A percentile compares a stretch with the other conserved stretches of the same genome.
These are phyloP conservation scores for Hoplostethus atlanticus DNA, from an alignment of 2,797 vertebrate species.

Conservation along the genomic window DNA sequence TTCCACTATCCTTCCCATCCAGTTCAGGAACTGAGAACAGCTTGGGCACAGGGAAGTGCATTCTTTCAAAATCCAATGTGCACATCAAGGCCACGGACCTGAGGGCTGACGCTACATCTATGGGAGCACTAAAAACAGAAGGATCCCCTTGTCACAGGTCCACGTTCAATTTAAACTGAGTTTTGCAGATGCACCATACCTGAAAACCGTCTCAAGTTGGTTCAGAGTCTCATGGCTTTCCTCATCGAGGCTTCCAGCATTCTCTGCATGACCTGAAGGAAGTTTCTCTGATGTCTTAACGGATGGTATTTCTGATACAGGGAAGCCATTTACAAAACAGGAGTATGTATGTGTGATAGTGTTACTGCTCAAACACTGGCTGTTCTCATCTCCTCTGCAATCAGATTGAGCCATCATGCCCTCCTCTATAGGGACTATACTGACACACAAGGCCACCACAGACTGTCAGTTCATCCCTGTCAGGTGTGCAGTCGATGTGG, in stretches of 20 bases:
- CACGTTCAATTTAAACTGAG: background rate
- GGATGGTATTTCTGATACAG: constrained; percentile 8
- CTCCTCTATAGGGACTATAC: background rate
- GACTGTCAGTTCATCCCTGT: background rate
- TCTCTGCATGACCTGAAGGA: background rate
- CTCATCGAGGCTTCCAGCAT: background rate
- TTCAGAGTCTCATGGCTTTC: background rate
- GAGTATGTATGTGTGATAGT: background rate
- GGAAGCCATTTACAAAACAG: background rate
- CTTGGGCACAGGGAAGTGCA: constrained; percentile 13
- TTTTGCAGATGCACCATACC: constrained; percentile 41
- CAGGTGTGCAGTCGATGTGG: background rate
- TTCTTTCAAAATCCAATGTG: constrained; percentile 41
- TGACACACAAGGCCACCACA: background rate
- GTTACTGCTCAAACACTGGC: background rate
- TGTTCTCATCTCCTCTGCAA: constrained; percentile 4
- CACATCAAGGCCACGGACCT: constrained; percentile 44
- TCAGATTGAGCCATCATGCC: constrained; percentile 41
- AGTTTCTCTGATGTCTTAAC: background rate
- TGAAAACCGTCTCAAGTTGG: constrained; percentile 12
- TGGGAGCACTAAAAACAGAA: constrained; percentile 41
- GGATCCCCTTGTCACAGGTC: background rate
- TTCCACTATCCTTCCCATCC: constrained; percentile 11
- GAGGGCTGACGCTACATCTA: constrained; percentile 69
- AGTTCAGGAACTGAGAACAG: constrained; percentile 26